phyloP scores from a whole-genome alignment of 2,888 invertebrate species.

The Cataglyphis cursor region DNA sequence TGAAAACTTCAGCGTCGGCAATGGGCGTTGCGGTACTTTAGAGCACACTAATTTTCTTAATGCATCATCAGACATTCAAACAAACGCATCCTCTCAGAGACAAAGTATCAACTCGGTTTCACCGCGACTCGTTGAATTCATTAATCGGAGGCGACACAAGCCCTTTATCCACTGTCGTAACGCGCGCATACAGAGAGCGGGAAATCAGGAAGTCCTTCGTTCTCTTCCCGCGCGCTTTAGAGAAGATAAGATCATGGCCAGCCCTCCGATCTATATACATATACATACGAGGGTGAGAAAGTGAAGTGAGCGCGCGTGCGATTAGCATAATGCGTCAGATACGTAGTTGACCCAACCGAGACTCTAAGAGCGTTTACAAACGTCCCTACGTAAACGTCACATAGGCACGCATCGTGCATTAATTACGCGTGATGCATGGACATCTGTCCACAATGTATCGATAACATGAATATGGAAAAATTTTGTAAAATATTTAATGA shows the following conservation, averaged over 20 bases:
- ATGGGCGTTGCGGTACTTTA: not conserved
- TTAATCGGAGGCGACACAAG: constrained; percentile 49
- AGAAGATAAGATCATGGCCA: constrained; percentile 59
- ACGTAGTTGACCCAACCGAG: constrained; percentile 40
- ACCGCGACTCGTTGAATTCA: constrained; percentile 28
- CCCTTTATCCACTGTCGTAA: constrained; percentile 59
- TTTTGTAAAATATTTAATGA: not conserved
- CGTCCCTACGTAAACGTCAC: not conserved
- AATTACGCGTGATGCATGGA: not conserved
- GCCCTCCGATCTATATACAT: constrained; percentile 1
- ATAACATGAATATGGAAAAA: not conserved
- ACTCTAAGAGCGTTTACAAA: constrained; percentile 34
- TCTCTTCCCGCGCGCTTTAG: constrained; percentile 2
- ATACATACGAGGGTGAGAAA: constrained; percentile 42
- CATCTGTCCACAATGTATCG: not conserved
- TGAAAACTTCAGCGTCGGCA: not conserved
- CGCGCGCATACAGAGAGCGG: constrained; percentile 38
- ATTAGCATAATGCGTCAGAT: constrained; percentile 69
- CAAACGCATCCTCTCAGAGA: constrained; percentile 17
- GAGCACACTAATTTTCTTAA: constrained; percentile 37
- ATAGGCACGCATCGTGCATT: not conserved
- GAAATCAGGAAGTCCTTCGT: constrained; percentile 64
- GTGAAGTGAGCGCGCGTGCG: constrained; percentile 36
- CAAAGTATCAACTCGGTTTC: not conserved
- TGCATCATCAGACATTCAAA: constrained; percentile 13